A percentile compares a stretch with the other conserved stretches of the same genome.
These are phyloP conservation scores for Meghimatium bilineatum DNA, from an alignment of 2,888 invertebrate genomes.

Conservation along the genomic window DNA sequence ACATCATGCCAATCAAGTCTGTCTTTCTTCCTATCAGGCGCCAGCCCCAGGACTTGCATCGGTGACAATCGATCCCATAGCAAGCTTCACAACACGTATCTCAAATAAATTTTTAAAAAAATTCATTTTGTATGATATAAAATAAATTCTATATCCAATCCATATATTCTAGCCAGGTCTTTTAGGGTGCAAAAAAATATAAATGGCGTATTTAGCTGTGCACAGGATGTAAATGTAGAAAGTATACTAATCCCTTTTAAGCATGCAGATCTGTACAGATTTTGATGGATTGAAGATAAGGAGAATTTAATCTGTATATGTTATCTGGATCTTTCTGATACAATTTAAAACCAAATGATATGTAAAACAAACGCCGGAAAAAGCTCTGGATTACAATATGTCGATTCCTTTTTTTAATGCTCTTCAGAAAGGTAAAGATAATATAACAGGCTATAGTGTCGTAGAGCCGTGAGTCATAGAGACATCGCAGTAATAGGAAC, in stretches of 20 bases:
- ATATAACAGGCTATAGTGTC: too few relatives aligned
- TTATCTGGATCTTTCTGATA: not conserved
- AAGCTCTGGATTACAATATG: too few relatives aligned
- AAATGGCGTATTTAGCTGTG: not conserved
- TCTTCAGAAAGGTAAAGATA: too few relatives aligned
- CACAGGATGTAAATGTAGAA: not conserved
- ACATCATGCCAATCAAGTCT: slow-evolving; percentile 7
- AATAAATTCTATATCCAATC: not conserved
- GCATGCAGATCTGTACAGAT: not conserved
- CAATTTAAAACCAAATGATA: too few relatives aligned
- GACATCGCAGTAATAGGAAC: too few relatives aligned
- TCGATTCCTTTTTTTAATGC: too few relatives aligned
- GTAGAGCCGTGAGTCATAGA: too few relatives aligned
- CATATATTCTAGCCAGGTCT: not conserved
- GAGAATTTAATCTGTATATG: not conserved
- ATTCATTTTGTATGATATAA: not conserved
- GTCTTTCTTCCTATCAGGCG: not conserved
- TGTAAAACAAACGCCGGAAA: too few relatives aligned
- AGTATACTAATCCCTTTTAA: not conserved
- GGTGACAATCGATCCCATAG: slow-evolving; percentile 22
- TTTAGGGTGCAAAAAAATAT: not conserved
- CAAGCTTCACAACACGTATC: not conserved
- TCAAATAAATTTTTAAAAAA: too few relatives aligned
- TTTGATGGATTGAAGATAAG: not conserved
- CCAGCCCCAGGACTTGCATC: not conserved